phyloP scores from a whole-genome alignment of 2,888 invertebrate species.

The Cerastis leucographa region DNA sequence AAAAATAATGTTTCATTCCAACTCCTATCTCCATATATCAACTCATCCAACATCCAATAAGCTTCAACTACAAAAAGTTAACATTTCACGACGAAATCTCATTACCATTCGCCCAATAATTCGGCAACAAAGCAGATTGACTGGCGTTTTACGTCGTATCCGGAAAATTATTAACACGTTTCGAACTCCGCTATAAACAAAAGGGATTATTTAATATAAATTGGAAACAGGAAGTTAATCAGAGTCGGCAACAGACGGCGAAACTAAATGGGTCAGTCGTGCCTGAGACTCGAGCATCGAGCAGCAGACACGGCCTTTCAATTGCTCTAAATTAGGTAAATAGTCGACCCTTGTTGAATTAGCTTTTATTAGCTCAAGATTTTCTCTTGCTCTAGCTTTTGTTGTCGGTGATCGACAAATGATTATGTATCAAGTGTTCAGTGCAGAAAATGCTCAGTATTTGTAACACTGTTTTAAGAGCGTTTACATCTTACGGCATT shows the following conservation, averaged over 20 bases:
- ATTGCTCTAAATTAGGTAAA: conserved; percentile 86
- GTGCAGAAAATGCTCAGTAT: not conserved
- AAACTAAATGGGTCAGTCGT: conserved; percentile 81
- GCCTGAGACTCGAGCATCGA: conserved; percentile 52
- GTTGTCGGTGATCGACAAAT: conserved; percentile 39
- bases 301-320: conserved; percentile 75
- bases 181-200: conserved; percentile 74
- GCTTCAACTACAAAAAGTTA: conserved; percentile 37
- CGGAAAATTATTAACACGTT: conserved; percentile 68
- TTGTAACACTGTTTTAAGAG: too few relatives aligned
- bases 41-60: conserved; percentile 26
- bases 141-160: conserved; percentile 56
- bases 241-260: conserved; percentile 81
- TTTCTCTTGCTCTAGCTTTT: conserved; percentile 56
- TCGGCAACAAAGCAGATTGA: conserved; percentile 53
- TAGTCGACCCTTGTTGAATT: conserved; percentile 77
- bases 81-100: conserved; percentile 43
- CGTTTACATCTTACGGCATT: too few relatives aligned
- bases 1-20: not conserved
- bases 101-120: conserved; percentile 55
- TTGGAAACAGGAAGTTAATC: conserved; percentile 88
- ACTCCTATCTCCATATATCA: conserved; percentile 20
- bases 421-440: conserved; percentile 12
- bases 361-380: conserved; percentile 77
- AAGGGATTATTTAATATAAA: conserved; percentile 84